Evolutionary conservation across 2,888 invertebrate species (phyloP).

Genomic region (Ganaspis brasiliensis): DNA sequence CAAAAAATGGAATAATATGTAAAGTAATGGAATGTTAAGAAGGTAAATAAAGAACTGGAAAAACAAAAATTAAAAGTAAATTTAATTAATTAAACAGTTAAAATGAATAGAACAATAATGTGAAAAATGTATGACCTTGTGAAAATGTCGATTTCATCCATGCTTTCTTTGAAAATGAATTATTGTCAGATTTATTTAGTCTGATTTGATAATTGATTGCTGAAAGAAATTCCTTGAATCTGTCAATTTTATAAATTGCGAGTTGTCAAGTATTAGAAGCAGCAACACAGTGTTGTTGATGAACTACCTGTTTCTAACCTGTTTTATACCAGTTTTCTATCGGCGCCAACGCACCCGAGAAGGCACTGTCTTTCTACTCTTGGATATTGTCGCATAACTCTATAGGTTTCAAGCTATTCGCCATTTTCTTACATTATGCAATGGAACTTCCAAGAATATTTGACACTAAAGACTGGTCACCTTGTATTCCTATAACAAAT

Average conservation of each 20-base stretch:
- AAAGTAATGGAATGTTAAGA: too few species aligned
- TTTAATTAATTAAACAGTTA: too few species aligned
- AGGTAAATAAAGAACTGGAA: too few species aligned
- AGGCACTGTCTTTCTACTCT: constrained; percentile 55
- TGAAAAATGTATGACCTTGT: too few species aligned
- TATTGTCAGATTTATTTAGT: not conserved
- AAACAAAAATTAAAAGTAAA: too few species aligned
- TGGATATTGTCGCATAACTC: constrained; percentile 51
- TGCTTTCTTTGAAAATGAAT: not conserved
- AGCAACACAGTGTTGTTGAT: constrained; percentile 46
- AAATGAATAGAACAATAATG: too few species aligned
- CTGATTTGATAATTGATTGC: not conserved
- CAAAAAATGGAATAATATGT: too few species aligned
- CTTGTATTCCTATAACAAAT: too few species aligned
- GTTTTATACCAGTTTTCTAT: constrained; percentile 69
- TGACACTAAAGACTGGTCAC: not conserved
- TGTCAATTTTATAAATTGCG: constrained; percentile 3
- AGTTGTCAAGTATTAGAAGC: constrained; percentile 3
- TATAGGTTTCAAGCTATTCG: constrained; percentile 46
- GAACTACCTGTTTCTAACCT: constrained; percentile 64
- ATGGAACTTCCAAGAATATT: constrained; percentile 48
- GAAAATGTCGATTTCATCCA: too few species aligned
- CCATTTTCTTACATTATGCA: constrained; percentile 60
- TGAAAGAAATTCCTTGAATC: constrained; percentile 11
- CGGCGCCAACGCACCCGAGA: constrained; percentile 68